Evolutionary conservation across 2,797 vertebrate species (phyloP).

Genomic region (Bryconaethiops microstoma): DNA sequence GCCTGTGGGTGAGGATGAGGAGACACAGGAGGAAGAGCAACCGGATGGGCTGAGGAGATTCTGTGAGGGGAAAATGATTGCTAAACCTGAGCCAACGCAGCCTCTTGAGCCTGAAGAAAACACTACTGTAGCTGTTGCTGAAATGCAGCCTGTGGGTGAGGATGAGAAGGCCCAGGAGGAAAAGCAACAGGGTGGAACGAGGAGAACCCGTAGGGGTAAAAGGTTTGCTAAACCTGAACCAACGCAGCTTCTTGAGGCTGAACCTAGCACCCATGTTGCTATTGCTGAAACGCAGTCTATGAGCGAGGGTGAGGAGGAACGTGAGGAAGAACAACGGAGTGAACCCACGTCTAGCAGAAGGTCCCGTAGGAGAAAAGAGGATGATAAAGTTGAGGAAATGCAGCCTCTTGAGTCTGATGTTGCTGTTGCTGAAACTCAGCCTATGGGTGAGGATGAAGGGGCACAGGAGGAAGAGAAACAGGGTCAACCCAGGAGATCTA

Average conservation of each 20-base stretch:
- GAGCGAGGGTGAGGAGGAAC: slow-evolving; percentile 5
- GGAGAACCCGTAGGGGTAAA: slow-evolving; percentile 10
- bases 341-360: no score
- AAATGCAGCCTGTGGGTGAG: slow-evolving; percentile 14
- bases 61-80: not conserved
- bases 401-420: no score
- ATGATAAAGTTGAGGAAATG: no score
- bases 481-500: no score
- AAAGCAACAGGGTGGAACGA: not conserved
- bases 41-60: not conserved
- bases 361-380: no score
- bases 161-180: slow-evolving; percentile 26
- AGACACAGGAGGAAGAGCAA: not conserved
- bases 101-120: not conserved
- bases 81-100: not conserved
- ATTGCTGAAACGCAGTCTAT: slow-evolving; percentile 19
- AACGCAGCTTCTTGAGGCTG: not conserved
- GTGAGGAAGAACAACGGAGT: no score
- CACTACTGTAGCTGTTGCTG: not conserved
- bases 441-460: no score
- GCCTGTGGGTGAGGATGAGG: slow-evolving; percentile 25
- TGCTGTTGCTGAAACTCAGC: no score
- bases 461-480: no score
- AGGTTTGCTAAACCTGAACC: not conserved
- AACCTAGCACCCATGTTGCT: not conserved